Evolutionary conservation across 1,140 invertebrate species (phyloP).

Genomic region (Galleria mellonella): DNA sequence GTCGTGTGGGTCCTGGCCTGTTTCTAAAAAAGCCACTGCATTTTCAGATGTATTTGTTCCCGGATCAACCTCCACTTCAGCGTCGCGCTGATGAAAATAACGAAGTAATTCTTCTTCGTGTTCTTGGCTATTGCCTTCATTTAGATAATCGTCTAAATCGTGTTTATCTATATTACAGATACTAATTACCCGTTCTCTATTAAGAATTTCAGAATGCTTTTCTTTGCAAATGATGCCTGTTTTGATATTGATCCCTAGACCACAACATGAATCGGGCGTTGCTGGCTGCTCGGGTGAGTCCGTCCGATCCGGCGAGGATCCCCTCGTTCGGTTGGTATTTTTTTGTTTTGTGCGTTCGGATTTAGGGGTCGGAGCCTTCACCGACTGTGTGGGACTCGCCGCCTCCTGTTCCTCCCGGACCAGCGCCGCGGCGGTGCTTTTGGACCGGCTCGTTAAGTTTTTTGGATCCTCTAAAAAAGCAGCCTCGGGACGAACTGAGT

Average conservation of each 20-base stretch:
- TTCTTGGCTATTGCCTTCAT: conserved; percentile 86
- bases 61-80: conserved; percentile 22
- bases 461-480: conserved; percentile 73
- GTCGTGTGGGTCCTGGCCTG: conserved; percentile 61
- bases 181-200: conserved; percentile 78
- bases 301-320: conserved; percentile 29
- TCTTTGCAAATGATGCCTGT: conserved; percentile 67
- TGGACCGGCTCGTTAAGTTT: conserved; percentile 70
- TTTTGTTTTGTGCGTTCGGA: conserved; percentile 35
- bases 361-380: conserved; percentile 54
- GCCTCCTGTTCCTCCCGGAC: conserved; percentile 66
- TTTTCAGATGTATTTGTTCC: conserved; percentile 11
- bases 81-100: conserved; percentile 81
- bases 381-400: conserved; percentile 62
- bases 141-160: conserved; percentile 85
- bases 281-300: conserved; percentile 21
- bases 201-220: conserved; percentile 68
- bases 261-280: conserved; percentile 58
- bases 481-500: conserved; percentile 43
- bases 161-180: conserved; percentile 85
- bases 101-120: conserved; percentile 86
- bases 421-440: conserved; percentile 69
- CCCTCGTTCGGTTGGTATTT: conserved; percentile 21
- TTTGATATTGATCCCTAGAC: conserved; percentile 60
- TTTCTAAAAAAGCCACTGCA: conserved; percentile 59